Evolutionary conservation across 64 coral and sea anemone genomes (phyloP), one percentile per base, ranked within the genome.

Genomic region (Platygyra sinensis): DNA sequence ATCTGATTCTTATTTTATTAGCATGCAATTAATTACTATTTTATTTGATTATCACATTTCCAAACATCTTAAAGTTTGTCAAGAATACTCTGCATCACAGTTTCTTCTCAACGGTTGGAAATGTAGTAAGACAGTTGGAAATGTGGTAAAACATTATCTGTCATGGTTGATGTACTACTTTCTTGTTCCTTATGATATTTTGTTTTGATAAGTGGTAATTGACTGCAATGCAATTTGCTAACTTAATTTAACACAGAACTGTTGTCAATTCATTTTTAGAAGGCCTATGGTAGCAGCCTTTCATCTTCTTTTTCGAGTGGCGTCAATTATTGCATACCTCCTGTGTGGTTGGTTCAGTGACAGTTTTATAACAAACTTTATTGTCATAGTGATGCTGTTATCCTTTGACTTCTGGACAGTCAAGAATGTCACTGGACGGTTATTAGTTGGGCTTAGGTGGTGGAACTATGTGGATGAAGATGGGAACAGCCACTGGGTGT

Each of bases 401-500:
- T 99, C 97, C 20, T 93, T 93, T 91, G 97, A 99, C 76, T 99
- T 99, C 87, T 99, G 97, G 97, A 99, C 94, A 5, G 97, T 99
- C n/a, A 99, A 99, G 30, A 99, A 99, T 91, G 94, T 99, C 31
- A 93, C 90, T 91, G 97, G 97, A 16, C 88, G 97, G 10, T 72
- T 99, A 30, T 61, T 99, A 80, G 97, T 99, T 2, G 97, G 97
- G 2, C 75, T 99, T 64, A 94, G 97, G 59, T 99, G 97, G 97
- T 99, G 97, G 97, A 99, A 99, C 74, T 99, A 99, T 79, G 94
- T 99, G 74, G 97, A 99, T 62, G 97, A 99, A 51, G 97, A 99
- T 91, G 97, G 97, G 52, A 95, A 99, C 76, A 99, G 97, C 29
- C 94, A 99, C 73, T 99, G 97, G 97, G 88, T 99, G 19, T 99